phyloP scores from a whole-genome alignment of 2,797 vertebrate species.

The Crenuchus spilurus region DNA sequence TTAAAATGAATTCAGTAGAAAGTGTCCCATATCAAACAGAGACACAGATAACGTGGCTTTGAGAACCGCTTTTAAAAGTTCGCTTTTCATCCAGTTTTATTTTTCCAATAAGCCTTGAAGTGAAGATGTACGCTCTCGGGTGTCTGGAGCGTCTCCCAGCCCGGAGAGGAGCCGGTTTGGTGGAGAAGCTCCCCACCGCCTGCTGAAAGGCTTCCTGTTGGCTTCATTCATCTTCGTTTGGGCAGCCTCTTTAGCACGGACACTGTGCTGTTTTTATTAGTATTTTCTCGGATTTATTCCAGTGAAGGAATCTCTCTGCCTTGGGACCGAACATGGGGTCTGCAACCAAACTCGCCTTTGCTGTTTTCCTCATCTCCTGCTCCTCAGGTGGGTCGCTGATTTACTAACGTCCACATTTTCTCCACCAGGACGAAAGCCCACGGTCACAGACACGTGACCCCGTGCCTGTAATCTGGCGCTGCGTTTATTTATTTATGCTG shows the following conservation, averaged over 20 bases:
- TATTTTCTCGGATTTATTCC: constrained; percentile 46
- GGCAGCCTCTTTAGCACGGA: not conserved
- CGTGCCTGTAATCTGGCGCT: not conserved
- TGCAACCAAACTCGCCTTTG: constrained; percentile 95
- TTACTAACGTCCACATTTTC: too few relatives aligned
- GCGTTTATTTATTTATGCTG: not conserved
- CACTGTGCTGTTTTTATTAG: not conserved
- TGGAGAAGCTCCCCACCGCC: not conserved
- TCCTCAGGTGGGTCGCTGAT: constrained; percentile 91
- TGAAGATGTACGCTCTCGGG: not conserved
- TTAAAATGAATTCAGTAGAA: not conserved
- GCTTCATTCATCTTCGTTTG: not conserved
- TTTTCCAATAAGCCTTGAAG: too few relatives aligned
- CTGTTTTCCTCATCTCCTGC: constrained; percentile 97
- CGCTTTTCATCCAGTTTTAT: not conserved
- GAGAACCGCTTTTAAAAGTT: not conserved
- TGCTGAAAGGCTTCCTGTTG: not conserved
- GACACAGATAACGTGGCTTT: too few relatives aligned
- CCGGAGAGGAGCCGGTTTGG: not conserved
- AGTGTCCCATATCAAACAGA: not conserved
- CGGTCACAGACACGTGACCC: not conserved
- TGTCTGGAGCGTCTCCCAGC: not conserved
- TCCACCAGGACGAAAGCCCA: constrained; percentile 1
- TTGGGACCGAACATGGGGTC: constrained; percentile 92
- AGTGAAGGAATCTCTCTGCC: constrained; percentile 64